phyloP scores from a whole-genome alignment of 2,797 vertebrate genomes.

The Sardinella longiceps region DNA sequence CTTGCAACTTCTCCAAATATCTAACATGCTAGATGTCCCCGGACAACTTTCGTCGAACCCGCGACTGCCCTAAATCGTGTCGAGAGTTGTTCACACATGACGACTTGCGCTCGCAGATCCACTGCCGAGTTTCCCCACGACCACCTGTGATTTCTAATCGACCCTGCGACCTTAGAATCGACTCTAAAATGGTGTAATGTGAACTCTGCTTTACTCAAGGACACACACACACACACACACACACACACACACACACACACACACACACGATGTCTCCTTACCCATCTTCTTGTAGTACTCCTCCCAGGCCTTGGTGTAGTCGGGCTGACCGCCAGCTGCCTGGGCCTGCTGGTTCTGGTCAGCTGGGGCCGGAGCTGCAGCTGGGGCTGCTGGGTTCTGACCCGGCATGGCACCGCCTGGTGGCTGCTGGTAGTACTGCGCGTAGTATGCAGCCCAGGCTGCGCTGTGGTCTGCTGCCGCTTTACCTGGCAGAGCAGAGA shows the following conservation, averaged over 20 bases:
- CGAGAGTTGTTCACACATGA: too few species aligned
- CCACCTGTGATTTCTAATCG: too few species aligned
- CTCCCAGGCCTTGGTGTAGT: constrained; percentile 79
- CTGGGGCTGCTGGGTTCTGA: constrained; percentile 74
- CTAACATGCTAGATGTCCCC: too few species aligned
- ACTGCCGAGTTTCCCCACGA: too few species aligned
- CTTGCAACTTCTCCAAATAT: too few species aligned
- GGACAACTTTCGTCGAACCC: too few species aligned
- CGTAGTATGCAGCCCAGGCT: constrained; percentile 81
- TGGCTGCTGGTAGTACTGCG: constrained; percentile 81
- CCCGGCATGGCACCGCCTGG: constrained; percentile 66
- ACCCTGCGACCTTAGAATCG: too few species aligned
- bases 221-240: too few species aligned
- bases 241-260: constrained; percentile 39
- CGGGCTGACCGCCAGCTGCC: constrained; percentile 70
- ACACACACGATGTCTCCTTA: constrained; percentile 51
- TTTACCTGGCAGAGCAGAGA: constrained; percentile 36
- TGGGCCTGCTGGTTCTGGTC: constrained; percentile 78
- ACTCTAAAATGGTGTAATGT: too few species aligned
- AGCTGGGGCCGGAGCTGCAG: constrained; percentile 78
- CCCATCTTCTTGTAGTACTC: constrained; percentile 79
- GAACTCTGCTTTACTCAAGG: too few species aligned
- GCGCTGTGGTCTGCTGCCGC: constrained; percentile 77
- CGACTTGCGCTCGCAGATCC: too few species aligned
- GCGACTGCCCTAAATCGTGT: too few species aligned